A percentile compares a stretch with the other conserved stretches of the same genome.
These are phyloP conservation scores for Bungarus multicinctus DNA, from an alignment of 2,113 vertebrate genomes.

Conservation along the genomic window DNA sequence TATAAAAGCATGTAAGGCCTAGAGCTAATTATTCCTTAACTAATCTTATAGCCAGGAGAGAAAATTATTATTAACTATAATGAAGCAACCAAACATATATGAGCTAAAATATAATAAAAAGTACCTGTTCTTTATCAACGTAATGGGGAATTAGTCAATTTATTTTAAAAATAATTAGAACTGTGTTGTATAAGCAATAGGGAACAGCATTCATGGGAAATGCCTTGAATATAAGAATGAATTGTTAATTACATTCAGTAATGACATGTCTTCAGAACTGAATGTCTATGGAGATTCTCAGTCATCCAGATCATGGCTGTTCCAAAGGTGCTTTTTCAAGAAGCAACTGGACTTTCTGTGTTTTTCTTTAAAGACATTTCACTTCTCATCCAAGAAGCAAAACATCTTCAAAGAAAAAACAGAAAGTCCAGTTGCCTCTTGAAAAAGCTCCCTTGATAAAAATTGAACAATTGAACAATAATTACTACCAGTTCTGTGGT, in stretches of 20 bases:
- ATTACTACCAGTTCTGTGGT: too few species aligned
- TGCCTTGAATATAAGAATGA: neutral
- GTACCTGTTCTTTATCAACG: neutral
- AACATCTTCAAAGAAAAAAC: too few species aligned
- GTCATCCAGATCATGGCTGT: too few species aligned
- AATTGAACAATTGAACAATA: too few species aligned
- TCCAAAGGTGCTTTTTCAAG: too few species aligned
- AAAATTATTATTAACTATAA: conserved; percentile 6
- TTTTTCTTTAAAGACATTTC: too few species aligned
- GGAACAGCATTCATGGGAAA: neutral
- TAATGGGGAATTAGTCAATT: neutral
- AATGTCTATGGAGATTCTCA: neutral
- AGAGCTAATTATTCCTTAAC: neutral
- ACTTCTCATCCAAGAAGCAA: too few species aligned
- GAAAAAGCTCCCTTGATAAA: too few species aligned
- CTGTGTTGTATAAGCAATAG: neutral
- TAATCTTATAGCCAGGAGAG: neutral
- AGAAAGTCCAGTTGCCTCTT: too few species aligned
- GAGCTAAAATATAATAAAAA: neutral
- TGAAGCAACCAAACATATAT: neutral
- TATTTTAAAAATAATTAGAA: neutral
- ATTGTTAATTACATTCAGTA: neutral
- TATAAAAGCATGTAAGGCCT: conserved; percentile 30
- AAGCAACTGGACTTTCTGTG: too few species aligned
- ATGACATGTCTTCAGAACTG: neutral